phyloP scores from a whole-genome alignment of 2,888 invertebrate genomes.

The Synergus gifuensis region DNA sequence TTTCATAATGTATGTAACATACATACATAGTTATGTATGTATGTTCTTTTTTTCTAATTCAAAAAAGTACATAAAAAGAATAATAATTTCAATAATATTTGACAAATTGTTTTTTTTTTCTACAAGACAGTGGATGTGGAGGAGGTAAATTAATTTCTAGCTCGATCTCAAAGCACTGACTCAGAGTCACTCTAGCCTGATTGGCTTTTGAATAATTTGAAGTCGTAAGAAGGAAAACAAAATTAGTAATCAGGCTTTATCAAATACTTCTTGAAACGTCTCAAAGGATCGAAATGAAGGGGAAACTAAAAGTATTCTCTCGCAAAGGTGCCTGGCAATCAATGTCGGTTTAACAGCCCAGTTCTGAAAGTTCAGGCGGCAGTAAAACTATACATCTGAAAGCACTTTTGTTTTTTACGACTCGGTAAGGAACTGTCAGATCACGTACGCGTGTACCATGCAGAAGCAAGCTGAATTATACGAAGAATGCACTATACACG shows the following conservation, averaged over 20 bases:
- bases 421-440: constrained; percentile 42
- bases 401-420: constrained; percentile 40
- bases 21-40: too few species aligned
- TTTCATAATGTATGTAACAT: neutral
- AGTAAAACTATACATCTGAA: constrained; percentile 27
- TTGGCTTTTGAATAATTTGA: too few species aligned
- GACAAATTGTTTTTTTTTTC: too few species aligned
- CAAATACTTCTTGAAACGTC: neutral
- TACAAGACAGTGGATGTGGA: too few species aligned
- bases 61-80: too few species aligned
- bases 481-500: constrained; percentile 67
- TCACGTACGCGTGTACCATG: constrained; percentile 47
- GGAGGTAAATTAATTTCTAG: too few species aligned
- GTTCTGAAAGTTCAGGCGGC: constrained; percentile 13
- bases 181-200: too few species aligned
- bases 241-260: too few species aligned
- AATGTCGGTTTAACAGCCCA: constrained; percentile 29
- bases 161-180: too few species aligned
- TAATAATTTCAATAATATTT: too few species aligned
- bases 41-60: too few species aligned
- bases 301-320: constrained; percentile 5
- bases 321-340: constrained; percentile 11
- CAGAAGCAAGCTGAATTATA: constrained; percentile 61
- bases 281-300: constrained; percentile 3
- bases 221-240: too few species aligned